A percentile compares a stretch with the other conserved stretches of the same genome.
Evolutionary conservation across 2,113 vertebrate genomes (phyloP).

Genomic region (Oceanites oceanicus): DNA sequence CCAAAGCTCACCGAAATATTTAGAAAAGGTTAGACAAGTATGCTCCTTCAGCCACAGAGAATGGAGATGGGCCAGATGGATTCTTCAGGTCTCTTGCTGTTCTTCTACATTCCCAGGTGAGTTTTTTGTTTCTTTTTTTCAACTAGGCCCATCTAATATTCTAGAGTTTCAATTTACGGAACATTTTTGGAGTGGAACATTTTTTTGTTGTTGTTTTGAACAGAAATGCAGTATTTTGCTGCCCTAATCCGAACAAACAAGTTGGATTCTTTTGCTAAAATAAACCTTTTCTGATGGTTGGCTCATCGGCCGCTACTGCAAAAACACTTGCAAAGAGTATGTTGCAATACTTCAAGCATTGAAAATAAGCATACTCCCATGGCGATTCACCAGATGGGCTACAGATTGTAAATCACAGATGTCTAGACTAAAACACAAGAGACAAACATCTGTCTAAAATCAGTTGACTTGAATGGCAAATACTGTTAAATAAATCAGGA

Average conservation of each 20-base stretch:
- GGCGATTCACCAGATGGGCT: slow-evolving; percentile 66
- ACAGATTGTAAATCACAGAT: slow-evolving; percentile 62
- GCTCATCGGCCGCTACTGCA: slow-evolving; percentile 44
- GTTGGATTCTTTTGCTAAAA: slow-evolving; percentile 1
- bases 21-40: background rate
- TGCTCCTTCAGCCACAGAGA: background rate
- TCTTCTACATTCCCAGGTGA: background rate
- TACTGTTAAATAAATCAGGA: slow-evolving; percentile 67
- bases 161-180: background rate
- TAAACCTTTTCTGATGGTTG: slow-evolving; percentile 49
- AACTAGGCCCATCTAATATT: background rate
- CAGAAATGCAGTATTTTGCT: background rate
- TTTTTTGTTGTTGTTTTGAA: background rate
- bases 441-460: slow-evolving; percentile 72
- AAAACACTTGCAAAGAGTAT: slow-evolving; percentile 59
- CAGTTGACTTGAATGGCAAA: slow-evolving; percentile 64
- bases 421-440: slow-evolving; percentile 68
- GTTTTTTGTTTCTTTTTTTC: background rate
- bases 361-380: slow-evolving; percentile 63
- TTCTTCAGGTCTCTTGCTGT: background rate
- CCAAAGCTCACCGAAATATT: background rate
- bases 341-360: slow-evolving; percentile 55
- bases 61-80: background rate
- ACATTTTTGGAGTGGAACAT: background rate
- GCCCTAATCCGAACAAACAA: slow-evolving; percentile 24